Percentiles rank a stretch among this genome's conserved stretches.
Evolutionary conservation across 2,888 invertebrate species (phyloP).

Genomic region (Cephus rjabovi): DNA sequence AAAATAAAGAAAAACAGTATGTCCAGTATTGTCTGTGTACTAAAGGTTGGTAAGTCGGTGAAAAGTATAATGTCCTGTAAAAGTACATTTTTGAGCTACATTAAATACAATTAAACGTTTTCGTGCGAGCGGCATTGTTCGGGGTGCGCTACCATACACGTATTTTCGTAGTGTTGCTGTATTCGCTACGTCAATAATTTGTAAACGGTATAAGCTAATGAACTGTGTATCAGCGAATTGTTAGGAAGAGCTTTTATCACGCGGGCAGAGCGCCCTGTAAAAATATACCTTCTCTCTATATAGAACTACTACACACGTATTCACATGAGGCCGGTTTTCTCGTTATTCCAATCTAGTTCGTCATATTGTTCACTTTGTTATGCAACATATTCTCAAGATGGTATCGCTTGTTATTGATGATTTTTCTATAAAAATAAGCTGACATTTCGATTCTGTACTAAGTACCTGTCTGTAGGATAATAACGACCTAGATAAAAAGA

Average conservation of each 20-base stretch:
- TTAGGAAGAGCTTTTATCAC: constrained; percentile 66
- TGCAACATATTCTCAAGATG: constrained; percentile 17
- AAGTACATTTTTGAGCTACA: not conserved
- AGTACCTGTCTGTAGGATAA: not conserved
- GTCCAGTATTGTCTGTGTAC: not conserved
- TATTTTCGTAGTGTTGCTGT: constrained; percentile 14
- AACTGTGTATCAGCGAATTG: constrained; percentile 55
- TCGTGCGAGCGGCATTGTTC: constrained; percentile 27
- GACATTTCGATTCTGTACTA: constrained; percentile 1
- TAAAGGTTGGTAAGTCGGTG: not conserved
- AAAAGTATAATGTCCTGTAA: not conserved
- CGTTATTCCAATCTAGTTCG: constrained; percentile 4
- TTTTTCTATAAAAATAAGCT: constrained; percentile 16
- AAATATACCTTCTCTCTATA: constrained; percentile 62
- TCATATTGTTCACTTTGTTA: constrained; percentile 3
- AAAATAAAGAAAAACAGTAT: not conserved
- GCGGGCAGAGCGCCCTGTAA: constrained; percentile 62
- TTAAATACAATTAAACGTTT: constrained; percentile 3
- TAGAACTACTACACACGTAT: constrained; percentile 44
- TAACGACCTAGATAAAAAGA: not conserved
- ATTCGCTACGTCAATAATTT: constrained; percentile 21
- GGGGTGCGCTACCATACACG: constrained; percentile 43
- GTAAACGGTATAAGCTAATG: constrained; percentile 45
- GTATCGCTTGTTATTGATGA: not conserved
- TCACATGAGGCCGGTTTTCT: constrained; percentile 16